These are phyloP conservation scores for Linyphia triangularis DNA, from an alignment of 2,888 invertebrate species.

Conservation along the genomic window DNA sequence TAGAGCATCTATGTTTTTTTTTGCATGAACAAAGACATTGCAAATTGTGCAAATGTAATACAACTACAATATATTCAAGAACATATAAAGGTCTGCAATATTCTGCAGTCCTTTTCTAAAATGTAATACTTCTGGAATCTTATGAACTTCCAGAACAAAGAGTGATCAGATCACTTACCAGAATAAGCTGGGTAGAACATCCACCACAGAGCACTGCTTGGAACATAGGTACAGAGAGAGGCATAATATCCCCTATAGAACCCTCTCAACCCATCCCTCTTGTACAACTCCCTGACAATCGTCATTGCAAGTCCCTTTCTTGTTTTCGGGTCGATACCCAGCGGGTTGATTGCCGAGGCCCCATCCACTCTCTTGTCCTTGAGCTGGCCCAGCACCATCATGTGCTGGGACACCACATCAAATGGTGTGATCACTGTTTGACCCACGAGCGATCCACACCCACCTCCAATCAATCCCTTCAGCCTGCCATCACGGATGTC, in stretches of 20 bases:
- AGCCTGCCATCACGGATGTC: conserved; percentile 81
- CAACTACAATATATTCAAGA: no score
- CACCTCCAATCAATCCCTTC: conserved; percentile 92
- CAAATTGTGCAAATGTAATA: no score
- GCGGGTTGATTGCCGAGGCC: conserved; percentile 42
- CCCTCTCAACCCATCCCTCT: conserved; percentile 89
- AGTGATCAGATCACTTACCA: conserved; percentile 84
- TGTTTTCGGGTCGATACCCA: conserved; percentile 67
- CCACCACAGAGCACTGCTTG: conserved; percentile 99
- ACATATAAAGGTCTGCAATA: no score
- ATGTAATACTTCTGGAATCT: no score
- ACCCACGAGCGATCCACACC: conserved; percentile 93
- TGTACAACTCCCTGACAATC: conserved; percentile 88
- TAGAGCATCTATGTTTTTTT: no score
- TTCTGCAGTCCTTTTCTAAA: no score
- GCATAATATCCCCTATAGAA: conserved; percentile 97
- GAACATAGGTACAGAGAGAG: conserved; percentile 94
- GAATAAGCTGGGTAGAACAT: conserved; percentile 95
- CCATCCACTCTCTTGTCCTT: conserved; percentile 56
- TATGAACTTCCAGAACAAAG: no score
- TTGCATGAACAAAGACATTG: no score
- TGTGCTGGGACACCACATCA: conserved; percentile 96
- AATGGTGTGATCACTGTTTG: conserved; percentile 98
- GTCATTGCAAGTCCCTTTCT: conserved; percentile 74
- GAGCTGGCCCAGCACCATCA: conserved; percentile 91